Evolutionary conservation across 2,888 invertebrate genomes (phyloP).

Genomic region (Cabera pusaria): DNA sequence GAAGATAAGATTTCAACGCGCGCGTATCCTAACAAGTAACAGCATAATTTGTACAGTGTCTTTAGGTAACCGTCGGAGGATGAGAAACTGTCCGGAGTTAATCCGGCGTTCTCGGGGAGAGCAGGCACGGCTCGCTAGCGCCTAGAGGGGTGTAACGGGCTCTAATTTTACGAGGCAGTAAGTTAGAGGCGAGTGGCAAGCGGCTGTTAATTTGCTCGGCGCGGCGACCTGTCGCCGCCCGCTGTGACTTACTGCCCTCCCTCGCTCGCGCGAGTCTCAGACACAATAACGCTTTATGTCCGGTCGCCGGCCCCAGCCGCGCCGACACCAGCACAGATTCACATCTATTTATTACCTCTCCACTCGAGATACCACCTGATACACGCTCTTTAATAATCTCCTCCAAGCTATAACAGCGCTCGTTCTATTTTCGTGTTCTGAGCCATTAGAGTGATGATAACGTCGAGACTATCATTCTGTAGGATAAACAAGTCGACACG

Average conservation of each 20-base stretch:
- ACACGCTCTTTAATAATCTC: slow-evolving; percentile 44
- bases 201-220: slow-evolving; percentile 78
- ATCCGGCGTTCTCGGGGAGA: slow-evolving; percentile 54
- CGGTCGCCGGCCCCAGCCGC: slow-evolving; percentile 15
- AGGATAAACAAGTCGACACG: slow-evolving; percentile 56
- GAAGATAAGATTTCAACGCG: slow-evolving; percentile 22
- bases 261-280: slow-evolving; percentile 27
- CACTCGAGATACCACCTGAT: slow-evolving; percentile 38
- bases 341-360: slow-evolving; percentile 50
- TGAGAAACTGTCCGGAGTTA: slow-evolving; percentile 55
- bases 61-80: slow-evolving; percentile 54
- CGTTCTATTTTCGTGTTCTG: slow-evolving; percentile 42
- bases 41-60: slow-evolving; percentile 31
- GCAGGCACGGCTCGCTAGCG: slow-evolving; percentile 46
- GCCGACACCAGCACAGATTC: slow-evolving; percentile 36
- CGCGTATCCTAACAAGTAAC: slow-evolving; percentile 11
- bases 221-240: slow-evolving; percentile 75
- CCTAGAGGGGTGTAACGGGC: slow-evolving; percentile 69
- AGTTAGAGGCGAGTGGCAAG: slow-evolving; percentile 75
- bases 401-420: slow-evolving; percentile 35
- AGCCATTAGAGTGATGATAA: slow-evolving; percentile 53
- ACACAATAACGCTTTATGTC: slow-evolving; percentile 50
- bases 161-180: slow-evolving; percentile 81
- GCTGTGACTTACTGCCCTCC: slow-evolving; percentile 70
- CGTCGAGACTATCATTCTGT: slow-evolving; percentile 46